phyloP scores from a whole-genome alignment of 2,797 vertebrate genomes.

The Acomys russatus region DNA sequence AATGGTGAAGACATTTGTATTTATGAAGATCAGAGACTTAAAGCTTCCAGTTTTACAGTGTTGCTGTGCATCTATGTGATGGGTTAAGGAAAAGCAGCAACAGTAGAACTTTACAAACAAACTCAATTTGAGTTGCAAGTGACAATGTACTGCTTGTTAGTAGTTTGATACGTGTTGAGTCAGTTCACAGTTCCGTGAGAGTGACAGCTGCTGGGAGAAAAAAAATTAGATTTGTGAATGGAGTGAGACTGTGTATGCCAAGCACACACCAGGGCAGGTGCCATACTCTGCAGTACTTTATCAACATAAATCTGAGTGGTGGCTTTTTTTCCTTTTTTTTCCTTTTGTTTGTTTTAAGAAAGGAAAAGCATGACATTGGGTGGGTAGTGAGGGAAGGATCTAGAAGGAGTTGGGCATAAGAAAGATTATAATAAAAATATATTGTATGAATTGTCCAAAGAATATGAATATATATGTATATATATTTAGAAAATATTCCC shows the following conservation, averaged over 20 bases:
- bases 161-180: neutral
- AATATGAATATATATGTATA: neutral
- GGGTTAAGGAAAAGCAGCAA: slow-evolving; percentile 1
- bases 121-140: neutral
- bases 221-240: neutral
- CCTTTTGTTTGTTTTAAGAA: neutral
- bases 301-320: too few species aligned
- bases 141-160: neutral
- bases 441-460: neutral
- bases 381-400: neutral
- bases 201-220: neutral
- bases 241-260: neutral
- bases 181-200: slow-evolving; percentile 25
- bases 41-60: neutral
- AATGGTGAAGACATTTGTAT: neutral
- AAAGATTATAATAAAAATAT: neutral
- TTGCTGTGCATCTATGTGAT: slow-evolving; percentile 23
- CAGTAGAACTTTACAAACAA: neutral
- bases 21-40: neutral
- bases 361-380: neutral
- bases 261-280: neutral
- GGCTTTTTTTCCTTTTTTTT: neutral
- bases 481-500: slow-evolving; percentile 40
- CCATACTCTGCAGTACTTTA: neutral
- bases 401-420: neutral